Percentiles rank a stretch among this genome's conserved stretches.
These are phyloP conservation scores for Mythimna vitellina DNA, from an alignment of 2,888 invertebrate genomes.

Conservation along the genomic window DNA sequence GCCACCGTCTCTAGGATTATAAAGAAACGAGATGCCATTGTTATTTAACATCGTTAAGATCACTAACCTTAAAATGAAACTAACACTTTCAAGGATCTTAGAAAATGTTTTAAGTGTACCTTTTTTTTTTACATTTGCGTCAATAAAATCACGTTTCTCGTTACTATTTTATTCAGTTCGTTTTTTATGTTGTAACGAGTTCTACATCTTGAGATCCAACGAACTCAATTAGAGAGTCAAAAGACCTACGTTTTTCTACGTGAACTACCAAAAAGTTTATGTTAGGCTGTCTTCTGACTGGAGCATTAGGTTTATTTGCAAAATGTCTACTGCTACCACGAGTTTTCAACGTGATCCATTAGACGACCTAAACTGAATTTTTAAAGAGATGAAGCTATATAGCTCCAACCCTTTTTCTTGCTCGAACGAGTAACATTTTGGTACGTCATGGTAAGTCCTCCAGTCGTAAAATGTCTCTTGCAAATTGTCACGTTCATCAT, in stretches of 20 bases:
- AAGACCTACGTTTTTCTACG: constrained; percentile 21
- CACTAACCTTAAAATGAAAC: not conserved
- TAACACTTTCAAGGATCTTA: not conserved
- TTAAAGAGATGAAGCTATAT: too few species aligned
- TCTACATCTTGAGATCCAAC: constrained; percentile 14
- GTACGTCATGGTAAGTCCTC: too few species aligned
- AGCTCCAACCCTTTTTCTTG: too few species aligned
- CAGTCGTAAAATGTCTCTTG: too few species aligned
- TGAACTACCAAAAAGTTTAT: constrained; percentile 23
- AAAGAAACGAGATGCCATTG: not conserved
- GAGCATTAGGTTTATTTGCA: not conserved
- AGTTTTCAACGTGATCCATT: too few species aligned
- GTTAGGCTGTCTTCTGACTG: constrained; percentile 14
- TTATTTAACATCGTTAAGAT: not conserved
- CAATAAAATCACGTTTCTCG: constrained; percentile 3
- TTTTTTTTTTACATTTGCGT: not conserved
- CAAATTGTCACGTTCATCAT: too few species aligned
- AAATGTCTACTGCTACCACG: too few species aligned
- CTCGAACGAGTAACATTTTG: too few species aligned
- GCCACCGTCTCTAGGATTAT: not conserved
- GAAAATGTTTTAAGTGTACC: constrained; percentile 10
- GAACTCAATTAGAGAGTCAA: constrained; percentile 41
- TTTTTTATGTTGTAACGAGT: constrained; percentile 34
- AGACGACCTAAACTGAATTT: too few species aligned
- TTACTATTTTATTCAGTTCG: constrained; percentile 6